Conservation (phyloP, 2,888 invertebrate species). For the Minunthozetes semirufus region DNA sequence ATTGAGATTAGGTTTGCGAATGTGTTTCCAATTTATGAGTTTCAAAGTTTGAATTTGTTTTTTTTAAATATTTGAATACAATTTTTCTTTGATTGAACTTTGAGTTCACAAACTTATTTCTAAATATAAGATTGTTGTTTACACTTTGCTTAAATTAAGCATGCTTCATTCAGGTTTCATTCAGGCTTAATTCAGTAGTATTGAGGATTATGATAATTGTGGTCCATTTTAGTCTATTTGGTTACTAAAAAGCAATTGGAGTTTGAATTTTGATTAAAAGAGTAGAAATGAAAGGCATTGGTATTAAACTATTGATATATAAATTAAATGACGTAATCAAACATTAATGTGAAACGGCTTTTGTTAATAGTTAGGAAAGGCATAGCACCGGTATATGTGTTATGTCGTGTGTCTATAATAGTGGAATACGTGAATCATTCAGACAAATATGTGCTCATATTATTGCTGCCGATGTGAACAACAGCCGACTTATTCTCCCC, state of each 20-base stretch:
- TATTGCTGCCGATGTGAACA: conserved; percentile 10
- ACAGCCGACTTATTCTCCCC: conserved; percentile 1
- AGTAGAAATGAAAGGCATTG: background rate
- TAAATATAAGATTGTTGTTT: too few species aligned
- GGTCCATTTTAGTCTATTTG: background rate
- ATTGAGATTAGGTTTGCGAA: too few species aligned
- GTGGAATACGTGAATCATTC: conserved; percentile 2
- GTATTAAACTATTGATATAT: background rate
- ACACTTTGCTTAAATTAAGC: too few species aligned
- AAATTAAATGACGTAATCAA: conserved; percentile 2
- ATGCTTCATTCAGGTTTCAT: too few species aligned
- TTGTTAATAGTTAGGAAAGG: background rate
- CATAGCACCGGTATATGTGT: background rate
- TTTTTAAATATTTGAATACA: too few species aligned
- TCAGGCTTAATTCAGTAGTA: too few species aligned
- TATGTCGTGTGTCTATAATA: conserved; percentile 11
- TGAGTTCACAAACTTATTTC: too few species aligned
- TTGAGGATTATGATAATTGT: too few species aligned
- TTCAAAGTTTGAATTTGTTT: too few species aligned
- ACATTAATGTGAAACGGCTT: conserved; percentile 4
- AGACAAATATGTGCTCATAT: conserved; percentile 13
- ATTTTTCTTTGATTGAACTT: too few species aligned
- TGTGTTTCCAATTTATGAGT: too few species aligned
- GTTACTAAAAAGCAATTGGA: background rate
- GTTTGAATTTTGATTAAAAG: background rate